Evolutionary conservation across 1,140 invertebrate species (phyloP).

Genomic region (Agraylea sexmaculata): DNA sequence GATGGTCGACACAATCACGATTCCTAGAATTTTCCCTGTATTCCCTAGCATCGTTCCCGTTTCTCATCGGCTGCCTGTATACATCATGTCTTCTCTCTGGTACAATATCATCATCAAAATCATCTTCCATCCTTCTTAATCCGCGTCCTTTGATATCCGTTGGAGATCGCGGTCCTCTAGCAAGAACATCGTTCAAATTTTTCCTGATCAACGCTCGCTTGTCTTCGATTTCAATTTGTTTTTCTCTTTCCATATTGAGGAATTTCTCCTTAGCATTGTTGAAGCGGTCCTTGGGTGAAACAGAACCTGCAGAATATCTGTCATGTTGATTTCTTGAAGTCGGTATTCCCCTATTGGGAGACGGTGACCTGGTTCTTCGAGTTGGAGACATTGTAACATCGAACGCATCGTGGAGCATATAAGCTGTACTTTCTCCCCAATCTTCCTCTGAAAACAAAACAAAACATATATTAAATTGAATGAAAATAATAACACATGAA

Average conservation of each 20-base stretch:
- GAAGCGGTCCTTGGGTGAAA: conserved; percentile 61
- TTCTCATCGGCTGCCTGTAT: conserved; percentile 30
- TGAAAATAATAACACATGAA: no score
- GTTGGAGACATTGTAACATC: conserved; percentile 32
- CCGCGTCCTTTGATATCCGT: conserved; percentile 13
- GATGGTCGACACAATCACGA: no score
- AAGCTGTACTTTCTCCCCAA: conserved; percentile 39
- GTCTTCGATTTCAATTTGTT: conserved; percentile 42
- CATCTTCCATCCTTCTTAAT: conserved; percentile 12
- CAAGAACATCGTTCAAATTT: conserved; percentile 29
- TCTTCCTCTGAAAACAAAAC: conserved; percentile 36
- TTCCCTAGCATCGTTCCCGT: conserved; percentile 31
- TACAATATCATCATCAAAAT: conserved; percentile 18
- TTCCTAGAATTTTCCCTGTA: background rate
- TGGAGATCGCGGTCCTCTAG: conserved; percentile 31
- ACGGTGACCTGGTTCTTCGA: conserved; percentile 18
- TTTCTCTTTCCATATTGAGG: conserved; percentile 59
- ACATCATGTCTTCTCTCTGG: conserved; percentile 33
- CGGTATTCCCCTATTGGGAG: conserved; percentile 22
- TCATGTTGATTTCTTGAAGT: conserved; percentile 29
- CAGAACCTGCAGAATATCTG: conserved; percentile 28
- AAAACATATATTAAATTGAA: conserved; percentile 14
- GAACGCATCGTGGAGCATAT: conserved; percentile 40
- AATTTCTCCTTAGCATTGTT: conserved; percentile 77
- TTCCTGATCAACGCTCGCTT: conserved; percentile 37